Evolutionary conservation across 2,113 vertebrate species (phyloP).

Genomic region (Psilopogon haemacephalus): DNA sequence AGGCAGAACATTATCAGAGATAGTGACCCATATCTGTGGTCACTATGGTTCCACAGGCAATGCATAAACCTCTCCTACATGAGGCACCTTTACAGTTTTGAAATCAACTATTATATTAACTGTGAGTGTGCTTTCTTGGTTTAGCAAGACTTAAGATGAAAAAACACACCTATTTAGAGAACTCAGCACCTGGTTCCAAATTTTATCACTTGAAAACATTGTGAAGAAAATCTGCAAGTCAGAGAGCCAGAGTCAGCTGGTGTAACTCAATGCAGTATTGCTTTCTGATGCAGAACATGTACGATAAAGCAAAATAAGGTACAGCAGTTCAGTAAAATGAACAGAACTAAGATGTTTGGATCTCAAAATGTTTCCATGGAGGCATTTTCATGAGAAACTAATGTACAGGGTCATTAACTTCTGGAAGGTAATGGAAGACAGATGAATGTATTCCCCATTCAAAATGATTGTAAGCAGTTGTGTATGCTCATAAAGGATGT

Average conservation of each 20-base stretch:
- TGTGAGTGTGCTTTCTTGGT: not conserved
- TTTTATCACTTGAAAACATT: not conserved
- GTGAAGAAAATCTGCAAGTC: not conserved
- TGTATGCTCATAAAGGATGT: not conserved
- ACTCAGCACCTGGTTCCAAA: not conserved
- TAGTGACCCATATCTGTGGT: not conserved
- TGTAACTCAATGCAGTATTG: not conserved
- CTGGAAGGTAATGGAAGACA: not conserved
- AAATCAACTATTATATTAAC: not conserved
- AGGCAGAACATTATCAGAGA: not conserved
- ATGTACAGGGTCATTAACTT: not conserved
- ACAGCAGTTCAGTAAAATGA: not conserved
- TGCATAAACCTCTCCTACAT: not conserved
- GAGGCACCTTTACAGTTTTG: not conserved
- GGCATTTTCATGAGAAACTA: not conserved
- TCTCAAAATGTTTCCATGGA: not conserved
- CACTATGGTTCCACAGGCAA: not conserved
- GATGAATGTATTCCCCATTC: not conserved
- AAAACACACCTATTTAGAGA: not conserved
- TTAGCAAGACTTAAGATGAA: not conserved
- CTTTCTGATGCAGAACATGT: not conserved
- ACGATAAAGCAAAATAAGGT: not conserved
- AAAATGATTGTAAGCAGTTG: not conserved
- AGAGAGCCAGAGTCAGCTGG: not conserved
- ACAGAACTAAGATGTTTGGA: not conserved